Conservation (phyloP, 2,797 vertebrate genomes). For the Protosalanx chinensis region DNA sequence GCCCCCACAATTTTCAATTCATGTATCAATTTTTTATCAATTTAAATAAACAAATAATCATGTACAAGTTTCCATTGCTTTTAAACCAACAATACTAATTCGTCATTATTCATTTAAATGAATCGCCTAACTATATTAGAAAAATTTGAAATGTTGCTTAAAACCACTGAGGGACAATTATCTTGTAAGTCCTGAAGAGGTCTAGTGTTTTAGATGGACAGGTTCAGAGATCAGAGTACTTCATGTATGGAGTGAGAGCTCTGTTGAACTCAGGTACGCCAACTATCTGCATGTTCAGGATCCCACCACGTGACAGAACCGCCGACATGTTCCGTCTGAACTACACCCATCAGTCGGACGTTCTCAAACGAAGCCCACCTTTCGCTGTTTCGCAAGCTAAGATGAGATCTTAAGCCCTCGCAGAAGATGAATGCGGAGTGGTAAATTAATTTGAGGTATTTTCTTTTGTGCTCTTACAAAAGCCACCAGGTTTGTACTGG, state of each 20-base stretch:
- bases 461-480: constrained; percentile 79
- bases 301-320: constrained; percentile 68
- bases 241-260: constrained; percentile 54
- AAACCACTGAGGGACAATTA: constrained; percentile 59
- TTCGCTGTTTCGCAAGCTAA: constrained; percentile 70
- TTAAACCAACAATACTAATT: too few species aligned
- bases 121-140: too few species aligned
- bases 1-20: too few species aligned
- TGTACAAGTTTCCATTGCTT: too few species aligned
- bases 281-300: constrained; percentile 71
- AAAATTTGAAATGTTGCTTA: too few species aligned
- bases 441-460: constrained; percentile 80
- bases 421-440: constrained; percentile 75
- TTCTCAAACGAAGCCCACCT: constrained; percentile 69
- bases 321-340: constrained; percentile 73
- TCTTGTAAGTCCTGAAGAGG: constrained; percentile 65
- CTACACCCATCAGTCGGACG: constrained; percentile 64
- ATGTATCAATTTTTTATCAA: too few species aligned
- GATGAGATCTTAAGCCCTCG: constrained; percentile 70
- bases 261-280: constrained; percentile 68
- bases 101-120: too few species aligned
- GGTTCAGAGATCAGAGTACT: constrained; percentile 65
- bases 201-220: constrained; percentile 55
- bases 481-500: constrained; percentile 75
- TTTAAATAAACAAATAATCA: too few species aligned